Base-by-base conservation (phyloP, 2,888 invertebrate species). In the Eudemis profundana region DNA sequence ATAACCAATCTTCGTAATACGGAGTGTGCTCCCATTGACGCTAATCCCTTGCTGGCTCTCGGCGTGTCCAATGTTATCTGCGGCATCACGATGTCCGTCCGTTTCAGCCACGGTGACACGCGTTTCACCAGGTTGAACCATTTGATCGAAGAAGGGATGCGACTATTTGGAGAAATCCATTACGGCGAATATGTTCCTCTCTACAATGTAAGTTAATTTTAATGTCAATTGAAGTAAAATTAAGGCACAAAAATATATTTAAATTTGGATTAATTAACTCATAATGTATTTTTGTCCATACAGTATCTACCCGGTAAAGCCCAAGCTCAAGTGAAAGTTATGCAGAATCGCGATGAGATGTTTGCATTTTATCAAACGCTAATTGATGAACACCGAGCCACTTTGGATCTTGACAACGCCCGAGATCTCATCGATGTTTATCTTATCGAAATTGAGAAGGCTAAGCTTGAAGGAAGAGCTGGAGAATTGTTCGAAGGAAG, bases 141-240 rank as follows among this genome's bases (percentile, higher is more conserved):
- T 70, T 93, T 97, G n/a, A 97, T 98, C 76, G 97, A 97, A 78
- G 98, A 98, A 87, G 98, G 98, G 29, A 98, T 98, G 94, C 93
- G 94, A 63, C 93, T 98, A 0, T 97, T 98, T 78, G 97, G 97
- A 8, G 95, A 96, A 76, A 94, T 97, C 46, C 95, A 95, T 72
- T 95, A 95, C 5, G 95, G 96, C 60, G 96, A 97, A 84, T 97
- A 97, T 79, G 94, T 98, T 69, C 97, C 98, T 3, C 93, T 96
- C 0, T 93, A 97, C 78, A 94, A 95, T 71, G 93, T 93, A 85
- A 82, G 88, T 83, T 69, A 29, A 61, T 19, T n/a, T 21, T 12
- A 19, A 17, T 21, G 33, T 12, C 59, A 0, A 40, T 29, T 53
- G n/a, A 3, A n/a, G 23, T 36, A 5, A 36, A 57, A 19, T 17